These are phyloP conservation scores for Parotocinclus haroldoi DNA, from an alignment of 2,797 vertebrate species.

Conservation along the genomic window DNA sequence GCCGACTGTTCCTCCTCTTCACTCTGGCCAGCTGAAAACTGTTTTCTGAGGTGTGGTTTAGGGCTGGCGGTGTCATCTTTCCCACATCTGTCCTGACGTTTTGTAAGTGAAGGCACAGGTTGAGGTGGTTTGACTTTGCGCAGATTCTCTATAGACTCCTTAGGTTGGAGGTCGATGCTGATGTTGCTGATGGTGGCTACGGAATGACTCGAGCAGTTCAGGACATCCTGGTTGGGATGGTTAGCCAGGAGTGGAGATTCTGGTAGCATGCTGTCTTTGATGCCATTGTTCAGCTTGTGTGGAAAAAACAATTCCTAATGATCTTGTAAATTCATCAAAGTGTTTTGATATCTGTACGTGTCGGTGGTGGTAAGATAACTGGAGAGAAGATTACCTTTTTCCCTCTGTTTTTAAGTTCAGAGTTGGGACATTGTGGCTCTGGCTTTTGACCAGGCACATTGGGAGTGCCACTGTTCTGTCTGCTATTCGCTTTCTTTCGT, in stretches of 20 bases:
- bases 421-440: slow-evolving; percentile 49
- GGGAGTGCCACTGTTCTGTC: slow-evolving; percentile 53
- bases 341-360: too few species aligned
- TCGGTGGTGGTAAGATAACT: too few species aligned
- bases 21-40: slow-evolving; percentile 47
- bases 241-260: slow-evolving; percentile 39
- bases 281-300: slow-evolving; percentile 56
- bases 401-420: slow-evolving; percentile 56
- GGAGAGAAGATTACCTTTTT: slow-evolving; percentile 65
- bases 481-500: slow-evolving; percentile 73
- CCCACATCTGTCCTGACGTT: slow-evolving; percentile 49
- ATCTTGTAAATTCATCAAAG: too few species aligned
- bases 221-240: slow-evolving; percentile 51
- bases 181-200: slow-evolving; percentile 84
- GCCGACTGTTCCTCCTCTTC: slow-evolving; percentile 54
- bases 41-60: slow-evolving; percentile 43
- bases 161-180: slow-evolving; percentile 72
- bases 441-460: slow-evolving; percentile 54
- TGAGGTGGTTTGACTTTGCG: slow-evolving; percentile 46
- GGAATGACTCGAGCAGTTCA: slow-evolving; percentile 61
- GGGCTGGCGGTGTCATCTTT: slow-evolving; percentile 47
- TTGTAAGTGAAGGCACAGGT: slow-evolving; percentile 34
- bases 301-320: slow-evolving; percentile 33
- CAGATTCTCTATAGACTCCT: slow-evolving; percentile 49
- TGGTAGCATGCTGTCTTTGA: slow-evolving; percentile 47